A percentile compares a stretch with the other conserved stretches of the same genome.
phyloP scores from a whole-genome alignment of 2,797 vertebrate species.

The Argya squamiceps region DNA sequence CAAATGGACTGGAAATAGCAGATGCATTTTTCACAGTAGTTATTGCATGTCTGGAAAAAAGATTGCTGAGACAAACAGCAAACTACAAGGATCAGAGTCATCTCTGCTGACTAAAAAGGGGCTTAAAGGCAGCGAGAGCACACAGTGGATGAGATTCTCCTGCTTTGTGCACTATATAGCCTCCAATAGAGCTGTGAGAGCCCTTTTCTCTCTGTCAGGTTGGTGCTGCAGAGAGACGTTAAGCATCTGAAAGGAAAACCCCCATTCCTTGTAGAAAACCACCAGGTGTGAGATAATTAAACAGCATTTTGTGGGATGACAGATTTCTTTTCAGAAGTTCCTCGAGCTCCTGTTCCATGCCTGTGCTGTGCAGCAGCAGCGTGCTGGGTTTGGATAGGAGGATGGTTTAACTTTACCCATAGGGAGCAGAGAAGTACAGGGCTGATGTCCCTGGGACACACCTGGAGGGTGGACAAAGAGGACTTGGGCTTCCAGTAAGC shows the following conservation, averaged over 20 bases:
- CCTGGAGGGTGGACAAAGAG: conserved; percentile 39
- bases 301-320: not conserved
- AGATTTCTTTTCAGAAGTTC: not conserved
- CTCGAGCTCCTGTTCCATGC: not conserved
- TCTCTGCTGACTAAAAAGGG: not conserved
- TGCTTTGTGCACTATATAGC: not conserved
- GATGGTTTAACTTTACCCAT: not conserved
- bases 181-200: not conserved
- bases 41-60: conserved; percentile 17
- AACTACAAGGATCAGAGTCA: not conserved
- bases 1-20: conserved; percentile 27
- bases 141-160: not conserved
- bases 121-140: not conserved
- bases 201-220: not conserved
- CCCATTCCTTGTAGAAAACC: not conserved
- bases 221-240: not conserved
- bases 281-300: not conserved
- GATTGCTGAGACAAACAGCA: conserved; percentile 31
- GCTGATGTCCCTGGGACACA: conserved; percentile 24
- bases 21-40: conserved; percentile 1
- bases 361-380: rapidly evolving
- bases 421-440: not conserved
- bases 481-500: conserved; percentile 68
- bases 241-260: not conserved
- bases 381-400: not conserved